Evolutionary conservation across 2,113 vertebrate species (phyloP).

Genomic region (Pardalotus punctatus): DNA sequence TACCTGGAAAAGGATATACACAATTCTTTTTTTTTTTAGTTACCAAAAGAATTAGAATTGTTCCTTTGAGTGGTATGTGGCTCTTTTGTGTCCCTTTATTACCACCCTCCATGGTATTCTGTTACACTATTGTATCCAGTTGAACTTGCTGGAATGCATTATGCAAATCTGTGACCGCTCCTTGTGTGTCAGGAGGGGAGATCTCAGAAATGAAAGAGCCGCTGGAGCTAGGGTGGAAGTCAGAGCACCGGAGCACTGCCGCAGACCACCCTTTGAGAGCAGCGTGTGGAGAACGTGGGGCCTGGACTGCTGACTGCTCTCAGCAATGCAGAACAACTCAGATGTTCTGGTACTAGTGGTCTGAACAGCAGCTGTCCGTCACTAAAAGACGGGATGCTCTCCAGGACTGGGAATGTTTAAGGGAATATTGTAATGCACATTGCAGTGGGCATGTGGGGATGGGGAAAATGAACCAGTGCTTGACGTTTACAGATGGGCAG

Average conservation of each 20-base stretch:
- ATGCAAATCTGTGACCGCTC: conserved; percentile 28
- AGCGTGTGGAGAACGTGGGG: neutral
- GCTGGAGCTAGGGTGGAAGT: neutral
- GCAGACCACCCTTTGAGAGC: neutral
- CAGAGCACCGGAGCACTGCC: neutral
- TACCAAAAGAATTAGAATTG: neutral
- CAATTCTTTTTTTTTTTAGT: neutral
- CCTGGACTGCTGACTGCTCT: neutral
- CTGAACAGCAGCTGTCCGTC: neutral
- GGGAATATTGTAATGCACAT: accelerated
- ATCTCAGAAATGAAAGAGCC: conserved; percentile 10
- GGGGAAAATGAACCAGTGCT: neutral
- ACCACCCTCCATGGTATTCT: neutral
- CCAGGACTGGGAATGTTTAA: neutral
- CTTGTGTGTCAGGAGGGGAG: conserved; percentile 45
- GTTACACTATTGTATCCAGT: conserved; percentile 30
- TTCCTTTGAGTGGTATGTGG: neutral
- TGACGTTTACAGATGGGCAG: neutral
- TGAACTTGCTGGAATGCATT: conserved; percentile 50
- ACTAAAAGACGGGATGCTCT: accelerated
- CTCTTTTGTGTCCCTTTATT: neutral
- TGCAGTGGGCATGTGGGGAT: no score
- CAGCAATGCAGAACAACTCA: neutral
- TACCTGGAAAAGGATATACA: neutral
- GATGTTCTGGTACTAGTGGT: neutral